Percentiles rank a stretch among this genome's conserved stretches.
Evolutionary conservation across 2,797 vertebrate genomes (phyloP).

Genomic region (Acanthis flammea): DNA sequence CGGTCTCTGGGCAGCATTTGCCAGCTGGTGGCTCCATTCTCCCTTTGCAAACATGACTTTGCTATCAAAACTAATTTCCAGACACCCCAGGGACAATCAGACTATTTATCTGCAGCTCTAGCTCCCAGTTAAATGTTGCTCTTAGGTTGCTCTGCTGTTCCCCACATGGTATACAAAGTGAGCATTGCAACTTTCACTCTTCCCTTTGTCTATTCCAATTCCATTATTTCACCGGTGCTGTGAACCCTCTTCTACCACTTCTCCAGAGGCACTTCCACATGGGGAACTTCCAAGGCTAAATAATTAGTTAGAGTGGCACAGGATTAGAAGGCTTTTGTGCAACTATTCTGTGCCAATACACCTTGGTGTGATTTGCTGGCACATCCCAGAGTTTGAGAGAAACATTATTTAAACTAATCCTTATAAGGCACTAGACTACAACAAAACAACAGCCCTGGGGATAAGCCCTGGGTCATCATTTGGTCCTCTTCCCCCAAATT

Average conservation of each 20-base stretch:
- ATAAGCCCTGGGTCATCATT: neutral
- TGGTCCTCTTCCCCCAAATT: neutral
- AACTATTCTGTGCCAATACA: neutral
- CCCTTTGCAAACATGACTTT: conserved; percentile 7
- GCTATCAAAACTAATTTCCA: conserved; percentile 4
- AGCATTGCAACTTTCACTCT: neutral
- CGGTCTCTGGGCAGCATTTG: neutral
- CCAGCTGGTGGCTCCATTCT: conserved; percentile 4
- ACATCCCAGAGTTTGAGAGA: neutral
- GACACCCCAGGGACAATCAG: neutral
- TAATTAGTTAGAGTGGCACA: neutral
- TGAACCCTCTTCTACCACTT: neutral
- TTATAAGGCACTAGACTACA: neutral
- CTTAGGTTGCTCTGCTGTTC: neutral
- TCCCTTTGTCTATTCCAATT: neutral
- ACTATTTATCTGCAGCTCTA: neutral
- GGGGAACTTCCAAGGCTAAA: neutral
- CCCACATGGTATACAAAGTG: neutral
- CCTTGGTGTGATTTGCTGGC: neutral
- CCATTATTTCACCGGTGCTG: neutral
- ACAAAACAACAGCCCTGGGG: neutral
- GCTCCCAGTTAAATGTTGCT: neutral
- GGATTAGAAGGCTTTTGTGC: neutral
- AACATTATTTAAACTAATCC: neutral
- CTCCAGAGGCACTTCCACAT: neutral